phyloP scores from a whole-genome alignment of 2,113 vertebrate species.

The Corythornis cristatus region DNA sequence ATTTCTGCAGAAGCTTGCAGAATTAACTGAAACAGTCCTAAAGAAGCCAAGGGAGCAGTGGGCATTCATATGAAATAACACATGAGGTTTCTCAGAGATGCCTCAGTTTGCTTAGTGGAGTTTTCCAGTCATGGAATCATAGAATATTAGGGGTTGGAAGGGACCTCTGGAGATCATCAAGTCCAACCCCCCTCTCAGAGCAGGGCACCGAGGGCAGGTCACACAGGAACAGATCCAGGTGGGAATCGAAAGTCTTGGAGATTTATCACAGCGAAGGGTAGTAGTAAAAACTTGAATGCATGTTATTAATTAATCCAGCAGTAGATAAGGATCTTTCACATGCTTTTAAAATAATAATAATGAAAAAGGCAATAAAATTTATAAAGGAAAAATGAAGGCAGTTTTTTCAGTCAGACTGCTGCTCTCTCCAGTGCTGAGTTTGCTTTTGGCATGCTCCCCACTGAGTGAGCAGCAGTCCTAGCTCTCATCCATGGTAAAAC shows the following conservation, averaged over 20 bases:
- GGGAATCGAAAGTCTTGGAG: too few relatives aligned
- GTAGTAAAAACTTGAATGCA: neutral
- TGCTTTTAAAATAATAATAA: neutral
- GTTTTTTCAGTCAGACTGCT: neutral
- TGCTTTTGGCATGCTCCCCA: neutral
- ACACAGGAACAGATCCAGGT: too few relatives aligned
- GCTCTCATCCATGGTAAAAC: neutral
- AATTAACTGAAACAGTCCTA: constrained; percentile 48
- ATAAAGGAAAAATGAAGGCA: neutral
- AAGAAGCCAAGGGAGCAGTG: constrained; percentile 41
- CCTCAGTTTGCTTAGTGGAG: neutral
- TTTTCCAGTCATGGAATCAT: neutral
- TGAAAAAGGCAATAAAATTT: neutral
- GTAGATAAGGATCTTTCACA: neutral
- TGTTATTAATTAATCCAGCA: neutral
- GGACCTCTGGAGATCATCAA: too few relatives aligned
- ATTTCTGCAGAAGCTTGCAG: constrained; percentile 7
- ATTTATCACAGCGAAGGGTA: neutral
- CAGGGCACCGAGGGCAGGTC: too few relatives aligned
- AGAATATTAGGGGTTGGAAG: too few relatives aligned
- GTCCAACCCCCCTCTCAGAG: too few relatives aligned
- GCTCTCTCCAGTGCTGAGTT: neutral
- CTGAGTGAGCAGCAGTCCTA: neutral
- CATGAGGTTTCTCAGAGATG: constrained; percentile 17
- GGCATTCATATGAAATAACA: constrained; percentile 43